Evolutionary conservation across 2,888 invertebrate species (phyloP), one percentile per base, ranked within the genome.

Genomic region (Cryptocephalus moraei): DNA sequence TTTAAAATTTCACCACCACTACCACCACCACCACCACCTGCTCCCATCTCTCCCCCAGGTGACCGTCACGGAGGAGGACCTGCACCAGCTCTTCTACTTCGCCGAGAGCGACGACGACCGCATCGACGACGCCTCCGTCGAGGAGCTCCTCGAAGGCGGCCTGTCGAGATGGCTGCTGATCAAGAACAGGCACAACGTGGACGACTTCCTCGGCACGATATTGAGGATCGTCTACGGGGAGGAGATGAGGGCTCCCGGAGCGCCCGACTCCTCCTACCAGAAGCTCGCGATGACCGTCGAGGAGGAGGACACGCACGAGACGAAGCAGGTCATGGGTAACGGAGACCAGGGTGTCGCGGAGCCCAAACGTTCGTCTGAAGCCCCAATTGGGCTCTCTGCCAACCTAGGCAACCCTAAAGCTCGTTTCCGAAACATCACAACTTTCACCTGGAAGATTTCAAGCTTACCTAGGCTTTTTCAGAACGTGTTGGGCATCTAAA

Each of bases 11-110:
- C 6, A 22, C 22, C 22, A 2, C 2, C 22, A 22, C 22, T 6
- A 2, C 22, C 3, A 2, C 22, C 22, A 22, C 6, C 6, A n/a
- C 22, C 22, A 4, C 22, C 6, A 22, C 22, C 22, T 22, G n/a
- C n/a, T 22, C 22, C 22, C 22, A n/a, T n/a, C n/a, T n/a, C 6
- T 11, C 14, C 14, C 40, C 34, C 46, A 63, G 63, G 41, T 58
- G 43, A 9, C 41, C 9, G 41, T 68, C 6, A 62, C 61, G 1
- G 54, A 62, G 49, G 59, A 60, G 32, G 52, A 54, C 8, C 13
- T 69, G 9, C 57, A 67, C 32, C 68, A 68, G 41, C 49, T 70
- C n/a, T 59, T 66, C 33, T 70, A 60, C 47, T 69, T 69, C 47
- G 49, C 60, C 4, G 41, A 36, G 11, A n/a, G n/a, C n/a, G 44